Percentiles rank a stretch among this genome's conserved stretches.
Conservation (phyloP, 2,888 invertebrate species). For the Rhaphigaster nebulosa region DNA sequence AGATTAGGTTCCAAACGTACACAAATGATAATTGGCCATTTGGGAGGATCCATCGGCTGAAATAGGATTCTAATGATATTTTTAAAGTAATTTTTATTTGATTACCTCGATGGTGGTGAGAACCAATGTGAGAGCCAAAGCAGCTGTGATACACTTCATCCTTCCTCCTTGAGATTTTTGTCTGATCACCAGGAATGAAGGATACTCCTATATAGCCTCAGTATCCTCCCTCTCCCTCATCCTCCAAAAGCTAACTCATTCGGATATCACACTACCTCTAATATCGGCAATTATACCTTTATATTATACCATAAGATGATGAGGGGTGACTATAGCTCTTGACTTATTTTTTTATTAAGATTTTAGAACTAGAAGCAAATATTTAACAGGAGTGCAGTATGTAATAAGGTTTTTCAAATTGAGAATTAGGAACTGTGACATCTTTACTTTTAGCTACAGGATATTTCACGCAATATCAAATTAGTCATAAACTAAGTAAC, state of each 20-base stretch:
- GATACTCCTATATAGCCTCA: neutral
- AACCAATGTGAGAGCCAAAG: neutral
- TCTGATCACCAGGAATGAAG: neutral
- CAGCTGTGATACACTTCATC: neutral
- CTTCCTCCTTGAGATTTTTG: neutral
- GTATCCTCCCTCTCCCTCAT: neutral
- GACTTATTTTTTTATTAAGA: neutral
- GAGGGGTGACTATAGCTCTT: neutral
- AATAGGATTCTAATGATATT: neutral
- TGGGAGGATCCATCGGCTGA: too few species aligned
- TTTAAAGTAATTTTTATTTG: neutral
- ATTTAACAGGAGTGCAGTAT: neutral
- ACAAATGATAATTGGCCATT: too few species aligned
- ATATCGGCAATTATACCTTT: neutral
- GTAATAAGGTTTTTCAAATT: too few species aligned
- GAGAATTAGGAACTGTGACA: too few species aligned
- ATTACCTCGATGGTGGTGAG: neutral
- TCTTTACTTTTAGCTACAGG: too few species aligned
- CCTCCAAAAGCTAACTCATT: neutral
- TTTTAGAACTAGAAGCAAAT: neutral
- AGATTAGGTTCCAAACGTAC: too few species aligned
- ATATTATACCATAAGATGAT: neutral
- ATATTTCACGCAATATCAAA: too few species aligned
- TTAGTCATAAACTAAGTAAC: too few species aligned
- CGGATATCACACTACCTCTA: neutral